A percentile compares a stretch with the other conserved stretches of the same genome.
Conservation (phyloP, 2,888 invertebrate species). For the Flexamia atlantica region DNA sequence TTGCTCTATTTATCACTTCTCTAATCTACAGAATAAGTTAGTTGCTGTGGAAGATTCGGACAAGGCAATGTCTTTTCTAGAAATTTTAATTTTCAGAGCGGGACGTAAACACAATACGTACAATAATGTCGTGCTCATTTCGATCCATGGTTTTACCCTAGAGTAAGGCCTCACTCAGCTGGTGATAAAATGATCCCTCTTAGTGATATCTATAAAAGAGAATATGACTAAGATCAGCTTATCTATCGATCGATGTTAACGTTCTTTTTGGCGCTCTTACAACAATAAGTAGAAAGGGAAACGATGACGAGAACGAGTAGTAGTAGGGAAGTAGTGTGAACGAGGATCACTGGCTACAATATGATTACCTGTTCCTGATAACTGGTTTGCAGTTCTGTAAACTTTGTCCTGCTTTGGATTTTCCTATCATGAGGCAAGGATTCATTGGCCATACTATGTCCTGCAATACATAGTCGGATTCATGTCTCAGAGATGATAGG, state of each 20-base stretch:
- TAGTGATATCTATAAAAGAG: slow-evolving; percentile 5
- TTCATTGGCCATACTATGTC: background rate
- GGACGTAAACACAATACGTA: background rate
- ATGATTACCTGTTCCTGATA: slow-evolving; percentile 73
- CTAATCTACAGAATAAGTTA: slow-evolving; percentile 80
- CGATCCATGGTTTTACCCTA: slow-evolving; percentile 34
- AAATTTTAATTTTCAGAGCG: slow-evolving; percentile 77
- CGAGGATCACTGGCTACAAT: slow-evolving; percentile 64
- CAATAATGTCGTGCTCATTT: slow-evolving; percentile 23
- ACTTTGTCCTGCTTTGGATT: slow-evolving; percentile 59
- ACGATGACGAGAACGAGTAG: no score
- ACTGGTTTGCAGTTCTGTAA: slow-evolving; percentile 72
- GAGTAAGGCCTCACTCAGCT: background rate
- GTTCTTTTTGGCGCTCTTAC: slow-evolving; percentile 35
- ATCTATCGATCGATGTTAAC: slow-evolving; percentile 23
- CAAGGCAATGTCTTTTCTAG: slow-evolving; percentile 81
- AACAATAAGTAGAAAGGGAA: slow-evolving; percentile 20
- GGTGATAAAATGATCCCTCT: slow-evolving; percentile 35
- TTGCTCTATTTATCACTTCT: slow-evolving; percentile 26
- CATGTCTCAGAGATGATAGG: background rate
- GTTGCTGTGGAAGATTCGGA: slow-evolving; percentile 83
- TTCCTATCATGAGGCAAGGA: background rate
- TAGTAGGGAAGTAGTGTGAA: slow-evolving; percentile 31
- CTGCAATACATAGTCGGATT: background rate
- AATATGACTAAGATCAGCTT: slow-evolving; percentile 12